A percentile compares a stretch with the other conserved stretches of the same genome.
Conservation (phyloP, 2,888 invertebrate genomes). For the Periphyllus acericola region DNA sequence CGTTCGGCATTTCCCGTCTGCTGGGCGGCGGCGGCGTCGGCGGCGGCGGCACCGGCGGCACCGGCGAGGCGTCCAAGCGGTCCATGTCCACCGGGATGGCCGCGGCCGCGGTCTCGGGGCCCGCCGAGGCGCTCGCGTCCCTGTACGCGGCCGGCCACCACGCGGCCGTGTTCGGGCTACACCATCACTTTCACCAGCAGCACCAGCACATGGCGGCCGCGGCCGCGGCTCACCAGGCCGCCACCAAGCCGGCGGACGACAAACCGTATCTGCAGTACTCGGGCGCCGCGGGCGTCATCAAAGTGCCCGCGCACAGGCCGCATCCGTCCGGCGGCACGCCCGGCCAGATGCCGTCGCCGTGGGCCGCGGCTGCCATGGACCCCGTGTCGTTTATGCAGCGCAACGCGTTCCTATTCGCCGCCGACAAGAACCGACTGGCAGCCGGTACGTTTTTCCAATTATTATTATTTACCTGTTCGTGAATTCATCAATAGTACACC, state of each 20-base stretch:
- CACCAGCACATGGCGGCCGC: conserved; percentile 42
- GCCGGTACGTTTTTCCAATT: conserved; percentile 65
- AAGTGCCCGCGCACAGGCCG: conserved; percentile 85
- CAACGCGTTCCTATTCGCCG: conserved; percentile 64
- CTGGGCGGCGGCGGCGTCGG: conserved; percentile 28
- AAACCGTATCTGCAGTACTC: conserved; percentile 54
- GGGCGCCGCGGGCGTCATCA: conserved; percentile 77
- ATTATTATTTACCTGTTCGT: no score
- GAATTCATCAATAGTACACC: no score
- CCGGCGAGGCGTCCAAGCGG: background rate
- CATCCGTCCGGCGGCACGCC: conserved; percentile 65
- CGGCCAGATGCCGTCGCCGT: conserved; percentile 68
- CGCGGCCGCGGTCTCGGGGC: conserved; percentile 46
- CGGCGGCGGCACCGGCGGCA: background rate
- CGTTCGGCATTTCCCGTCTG: conserved; percentile 53
- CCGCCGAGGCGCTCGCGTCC: conserved; percentile 52
- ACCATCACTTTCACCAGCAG: conserved; percentile 51
- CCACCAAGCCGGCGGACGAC: background rate
- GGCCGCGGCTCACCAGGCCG: conserved; percentile 43
- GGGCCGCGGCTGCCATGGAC: conserved; percentile 74
- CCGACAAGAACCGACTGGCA: conserved; percentile 63
- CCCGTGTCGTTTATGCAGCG: conserved; percentile 67
- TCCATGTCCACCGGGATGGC: background rate
- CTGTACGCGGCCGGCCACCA: conserved; percentile 50
- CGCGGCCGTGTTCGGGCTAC: conserved; percentile 42